A percentile compares a stretch with the other conserved stretches of the same genome.
Conservation (phyloP, 2,113 vertebrate species). For the Centropus bengalensis region DNA sequence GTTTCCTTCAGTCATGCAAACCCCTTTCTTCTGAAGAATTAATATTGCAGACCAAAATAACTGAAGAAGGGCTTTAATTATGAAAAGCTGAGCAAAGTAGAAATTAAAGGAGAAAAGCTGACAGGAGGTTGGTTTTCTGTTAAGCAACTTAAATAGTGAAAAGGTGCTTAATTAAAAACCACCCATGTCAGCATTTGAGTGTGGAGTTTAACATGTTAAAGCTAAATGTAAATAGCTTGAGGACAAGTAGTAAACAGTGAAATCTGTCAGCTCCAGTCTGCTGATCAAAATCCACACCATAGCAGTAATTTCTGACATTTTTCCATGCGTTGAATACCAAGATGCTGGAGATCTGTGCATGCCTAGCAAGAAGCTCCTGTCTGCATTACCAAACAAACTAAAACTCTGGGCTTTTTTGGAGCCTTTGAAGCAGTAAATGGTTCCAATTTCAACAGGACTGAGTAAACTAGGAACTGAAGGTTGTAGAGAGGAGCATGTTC, state of each 20-base stretch:
- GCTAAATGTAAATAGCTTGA: neutral
- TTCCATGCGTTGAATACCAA: neutral
- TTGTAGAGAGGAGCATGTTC: neutral
- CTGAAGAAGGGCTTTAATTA: constrained; percentile 4
- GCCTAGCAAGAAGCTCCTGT: neutral
- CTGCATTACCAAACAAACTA: neutral
- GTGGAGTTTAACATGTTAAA: neutral
- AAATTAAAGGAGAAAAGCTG: neutral
- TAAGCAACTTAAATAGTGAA: neutral
- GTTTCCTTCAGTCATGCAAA: neutral
- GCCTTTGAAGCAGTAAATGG: neutral
- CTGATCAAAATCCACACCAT: neutral
- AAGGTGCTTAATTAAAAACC: constrained; percentile 4
- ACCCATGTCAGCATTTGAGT: neutral
- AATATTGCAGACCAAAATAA: neutral
- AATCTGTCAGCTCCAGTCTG: neutral
- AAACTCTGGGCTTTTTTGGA: neutral
- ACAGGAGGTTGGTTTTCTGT: neutral
- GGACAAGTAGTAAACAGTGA: neutral
- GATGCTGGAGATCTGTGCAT: neutral
- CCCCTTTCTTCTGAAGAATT: neutral
- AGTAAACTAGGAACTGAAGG: neutral
- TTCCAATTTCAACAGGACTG: neutral
- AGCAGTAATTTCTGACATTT: neutral
- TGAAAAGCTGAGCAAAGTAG: neutral